phyloP scores from a whole-genome alignment of 2,113 vertebrate species.

The Dicrurus megarhynchus region DNA sequence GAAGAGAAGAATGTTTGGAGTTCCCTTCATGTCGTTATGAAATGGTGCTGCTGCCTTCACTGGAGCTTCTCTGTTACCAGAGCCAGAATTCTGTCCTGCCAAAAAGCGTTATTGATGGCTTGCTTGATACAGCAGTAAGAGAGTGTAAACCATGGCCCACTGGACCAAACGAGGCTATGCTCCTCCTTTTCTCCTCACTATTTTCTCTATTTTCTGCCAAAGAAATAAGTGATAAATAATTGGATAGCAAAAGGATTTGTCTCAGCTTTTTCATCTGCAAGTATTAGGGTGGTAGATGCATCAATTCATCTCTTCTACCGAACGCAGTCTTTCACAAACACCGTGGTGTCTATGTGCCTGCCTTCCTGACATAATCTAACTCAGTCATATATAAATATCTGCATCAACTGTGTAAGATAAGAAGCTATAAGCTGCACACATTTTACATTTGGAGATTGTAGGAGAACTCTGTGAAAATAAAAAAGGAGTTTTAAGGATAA shows the following conservation, averaged over 20 bases:
- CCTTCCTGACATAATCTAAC: neutral
- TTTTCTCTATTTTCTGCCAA: neutral
- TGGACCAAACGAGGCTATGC: neutral
- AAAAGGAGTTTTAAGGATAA: neutral
- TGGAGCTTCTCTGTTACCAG: neutral
- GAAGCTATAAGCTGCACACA: neutral
- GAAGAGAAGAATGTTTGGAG: neutral
- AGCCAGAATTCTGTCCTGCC: neutral
- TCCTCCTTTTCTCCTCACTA: neutral
- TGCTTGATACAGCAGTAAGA: neutral
- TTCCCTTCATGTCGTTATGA: neutral
- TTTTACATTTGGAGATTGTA: neutral
- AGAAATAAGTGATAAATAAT: neutral
- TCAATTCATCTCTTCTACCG: neutral
- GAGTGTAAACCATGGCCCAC: neutral
- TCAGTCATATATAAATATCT: neutral
- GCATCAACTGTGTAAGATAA: neutral
- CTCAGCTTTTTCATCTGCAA: neutral
- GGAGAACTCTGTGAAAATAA: neutral
- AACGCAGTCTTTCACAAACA: neutral
- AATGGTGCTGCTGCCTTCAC: neutral
- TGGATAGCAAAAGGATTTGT: neutral
- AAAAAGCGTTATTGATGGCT: neutral
- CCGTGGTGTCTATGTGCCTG: neutral
- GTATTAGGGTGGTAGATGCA: neutral